These are phyloP conservation scores for Andrena bicolor DNA, from an alignment of 2,888 invertebrate species.

Conservation along the genomic window DNA sequence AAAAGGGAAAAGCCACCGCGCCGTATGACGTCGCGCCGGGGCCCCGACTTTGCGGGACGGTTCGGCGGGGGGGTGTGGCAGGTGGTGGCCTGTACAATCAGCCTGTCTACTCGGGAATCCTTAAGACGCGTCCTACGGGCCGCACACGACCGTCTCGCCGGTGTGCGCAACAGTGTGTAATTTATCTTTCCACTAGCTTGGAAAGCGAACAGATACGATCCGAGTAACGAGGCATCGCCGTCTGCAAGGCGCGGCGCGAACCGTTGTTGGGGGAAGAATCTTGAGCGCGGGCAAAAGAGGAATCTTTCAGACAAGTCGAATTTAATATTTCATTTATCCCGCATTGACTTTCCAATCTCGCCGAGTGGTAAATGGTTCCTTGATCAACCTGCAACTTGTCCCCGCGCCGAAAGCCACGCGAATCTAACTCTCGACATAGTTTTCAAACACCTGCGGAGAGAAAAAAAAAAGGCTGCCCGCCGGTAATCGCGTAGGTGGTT, in stretches of 20 bases:
- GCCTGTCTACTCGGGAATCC: slow-evolving; percentile 23
- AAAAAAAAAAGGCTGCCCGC: neutral
- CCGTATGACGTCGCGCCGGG: neutral
- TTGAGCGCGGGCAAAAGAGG: too few species aligned
- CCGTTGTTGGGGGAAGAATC: too few species aligned
- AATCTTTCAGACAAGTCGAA: too few species aligned
- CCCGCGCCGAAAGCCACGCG: neutral
- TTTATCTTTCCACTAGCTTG: slow-evolving; percentile 38
- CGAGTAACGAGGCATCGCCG: slow-evolving; percentile 32
- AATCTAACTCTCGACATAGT: slow-evolving; percentile 34
- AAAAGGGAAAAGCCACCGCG: slow-evolving; percentile 16
- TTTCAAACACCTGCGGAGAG: neutral
- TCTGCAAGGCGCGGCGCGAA: neutral
- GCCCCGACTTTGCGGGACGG: neutral
- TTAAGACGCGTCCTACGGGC: slow-evolving; percentile 23
- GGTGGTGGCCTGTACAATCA: slow-evolving; percentile 38
- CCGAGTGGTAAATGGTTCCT: too few species aligned
- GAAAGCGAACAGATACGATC: slow-evolving; percentile 31
- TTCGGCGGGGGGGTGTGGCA: slow-evolving; percentile 44
- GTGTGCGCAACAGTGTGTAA: slow-evolving; percentile 31
- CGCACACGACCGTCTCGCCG: neutral
- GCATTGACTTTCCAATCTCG: too few species aligned
- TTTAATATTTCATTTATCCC: too few species aligned
- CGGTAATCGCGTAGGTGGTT: slow-evolving; percentile 26
- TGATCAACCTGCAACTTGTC: too few species aligned